Evolutionary conservation across 1,140 invertebrate genomes (phyloP), one percentile per base, ranked within the genome.

Genomic region (Pseudomyrmex gracilis): DNA sequence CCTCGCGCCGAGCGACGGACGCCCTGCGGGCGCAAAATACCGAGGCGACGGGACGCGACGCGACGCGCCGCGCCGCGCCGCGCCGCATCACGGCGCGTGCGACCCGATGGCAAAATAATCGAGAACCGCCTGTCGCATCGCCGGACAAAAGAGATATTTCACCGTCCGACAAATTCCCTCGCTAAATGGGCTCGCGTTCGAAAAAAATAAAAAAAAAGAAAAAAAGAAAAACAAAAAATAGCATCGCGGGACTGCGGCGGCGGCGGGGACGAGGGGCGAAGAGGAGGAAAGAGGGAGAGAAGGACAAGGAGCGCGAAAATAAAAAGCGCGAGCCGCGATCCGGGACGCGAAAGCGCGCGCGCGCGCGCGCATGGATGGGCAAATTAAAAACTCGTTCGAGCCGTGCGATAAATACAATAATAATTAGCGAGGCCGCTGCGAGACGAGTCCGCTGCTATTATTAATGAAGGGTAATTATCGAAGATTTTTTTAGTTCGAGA

Each of bases 81-180:
- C 66, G 45, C n/a, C 73, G 73, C 61, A 24, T 22, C 68, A 58
- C 73, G 80, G 76, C 76, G 76, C 66, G 76, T 70, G 66, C 76
- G 76, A 80, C 66, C 55, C 76, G 83, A 88, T 88, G 83, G 86
- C 57, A 67, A 88, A 88, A 88, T 88, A 88, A 87, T 88, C 87
- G 86, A 88, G 77, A 85, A 84, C 83, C 66, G 87, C 71, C 86
- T 87, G 87, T 88, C 87, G 83, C 86, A 76, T 68, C 83, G 77
- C 55, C 61, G 57, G 24, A 88, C 86, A 85, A 88, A 88, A 88
- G 87, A 88, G 87, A 87, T 88, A 88, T 88, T 88, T 88, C 86
- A 87, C 83, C 83, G 73, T 88, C 87, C 87, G 87, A 88, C 87
- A 88, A 88, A 88, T 88, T 88, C 85, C 77, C 87, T 77, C 86